Evolutionary conservation across 1,140 invertebrate species (phyloP).

Genomic region (Drosophila kepulauana): DNA sequence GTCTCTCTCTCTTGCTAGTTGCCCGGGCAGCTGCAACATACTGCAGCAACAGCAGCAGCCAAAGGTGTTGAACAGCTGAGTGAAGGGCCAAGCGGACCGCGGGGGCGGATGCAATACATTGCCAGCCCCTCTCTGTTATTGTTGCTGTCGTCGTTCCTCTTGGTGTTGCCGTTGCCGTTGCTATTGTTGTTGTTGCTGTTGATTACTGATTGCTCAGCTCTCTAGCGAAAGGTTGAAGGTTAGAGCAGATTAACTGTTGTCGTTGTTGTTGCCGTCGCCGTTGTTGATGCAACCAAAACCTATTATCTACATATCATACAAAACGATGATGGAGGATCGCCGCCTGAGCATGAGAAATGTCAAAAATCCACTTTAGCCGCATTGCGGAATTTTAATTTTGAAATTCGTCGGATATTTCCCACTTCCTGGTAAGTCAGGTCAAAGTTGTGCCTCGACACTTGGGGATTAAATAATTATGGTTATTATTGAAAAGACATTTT

Average conservation of each 20-base stretch:
- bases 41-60: conserved; percentile 58
- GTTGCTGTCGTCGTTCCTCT: not conserved
- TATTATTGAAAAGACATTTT: not conserved
- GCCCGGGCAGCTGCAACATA: conserved; percentile 29
- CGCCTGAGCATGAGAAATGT: conserved; percentile 48
- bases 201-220: conserved; percentile 62
- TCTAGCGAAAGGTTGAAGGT: conserved; percentile 77
- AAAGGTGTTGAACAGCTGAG: conserved; percentile 79
- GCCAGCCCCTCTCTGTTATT: conserved; percentile 4
- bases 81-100: conserved; percentile 58
- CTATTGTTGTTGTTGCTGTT: conserved; percentile 39
- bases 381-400: conserved; percentile 9
- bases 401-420: not conserved
- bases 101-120: conserved; percentile 42
- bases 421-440: conserved; percentile 2
- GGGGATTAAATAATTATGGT: not conserved
- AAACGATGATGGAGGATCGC: conserved; percentile 49
- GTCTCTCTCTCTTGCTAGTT: conserved; percentile 56
- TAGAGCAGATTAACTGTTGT: conserved; percentile 77
- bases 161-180: not conserved
- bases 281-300: conserved; percentile 56
- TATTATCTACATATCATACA: conserved; percentile 78
- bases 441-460: not conserved
- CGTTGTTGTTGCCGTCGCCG: conserved; percentile 3
- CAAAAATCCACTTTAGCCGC: conserved; percentile 37